Evolutionary conservation across 1,140 invertebrate species (phyloP).

Genomic region (Campodea augens): DNA sequence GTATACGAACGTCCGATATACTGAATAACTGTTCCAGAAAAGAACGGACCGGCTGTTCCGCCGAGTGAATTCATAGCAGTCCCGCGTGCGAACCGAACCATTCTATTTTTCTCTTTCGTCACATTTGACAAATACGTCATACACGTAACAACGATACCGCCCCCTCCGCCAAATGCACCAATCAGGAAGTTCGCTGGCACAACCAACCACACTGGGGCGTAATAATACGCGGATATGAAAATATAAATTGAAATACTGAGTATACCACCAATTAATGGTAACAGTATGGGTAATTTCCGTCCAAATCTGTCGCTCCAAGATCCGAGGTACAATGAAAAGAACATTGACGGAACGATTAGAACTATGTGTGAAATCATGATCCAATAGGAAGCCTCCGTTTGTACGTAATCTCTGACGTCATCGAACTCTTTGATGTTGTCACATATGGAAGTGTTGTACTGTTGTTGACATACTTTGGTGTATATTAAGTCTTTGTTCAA

Average conservation of each 20-base stretch:
- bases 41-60: slow-evolving; percentile 20
- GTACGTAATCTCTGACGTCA: slow-evolving; percentile 18
- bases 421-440: slow-evolving; percentile 16
- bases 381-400: slow-evolving; percentile 22
- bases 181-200: slow-evolving; percentile 23
- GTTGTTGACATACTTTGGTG: neutral
- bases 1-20: neutral
- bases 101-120: slow-evolving; percentile 19
- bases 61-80: slow-evolving; percentile 29
- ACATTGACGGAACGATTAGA: slow-evolving; percentile 22
- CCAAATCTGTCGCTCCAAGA: slow-evolving; percentile 21
- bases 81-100: slow-evolving; percentile 23
- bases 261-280: slow-evolving; percentile 24
- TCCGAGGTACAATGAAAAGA: slow-evolving; percentile 18
- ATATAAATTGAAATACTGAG: slow-evolving; percentile 22
- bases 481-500: slow-evolving; percentile 13
- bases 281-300: slow-evolving; percentile 24
- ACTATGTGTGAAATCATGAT: slow-evolving; percentile 22
- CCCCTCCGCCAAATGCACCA: slow-evolving; percentile 25
- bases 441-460: slow-evolving; percentile 15
- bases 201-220: slow-evolving; percentile 18
- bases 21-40: neutral
- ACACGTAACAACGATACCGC: slow-evolving; percentile 23
- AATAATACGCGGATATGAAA: slow-evolving; percentile 19
- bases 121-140: slow-evolving; percentile 28